Conservation (phyloP, 2,797 vertebrate genomes). For the Ptychobarbus kaznakovi region DNA sequence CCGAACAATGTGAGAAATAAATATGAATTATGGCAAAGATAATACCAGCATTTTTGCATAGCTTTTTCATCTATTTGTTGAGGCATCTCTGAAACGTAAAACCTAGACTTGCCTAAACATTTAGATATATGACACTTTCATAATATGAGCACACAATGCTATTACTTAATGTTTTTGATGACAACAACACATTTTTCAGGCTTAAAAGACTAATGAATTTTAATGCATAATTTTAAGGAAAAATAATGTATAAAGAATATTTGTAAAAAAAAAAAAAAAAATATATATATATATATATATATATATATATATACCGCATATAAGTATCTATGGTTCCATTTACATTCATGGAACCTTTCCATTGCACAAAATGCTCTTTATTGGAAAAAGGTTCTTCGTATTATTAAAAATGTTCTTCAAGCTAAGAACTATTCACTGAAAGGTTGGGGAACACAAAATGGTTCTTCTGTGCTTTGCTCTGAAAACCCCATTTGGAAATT, state of each 20-base stretch:
- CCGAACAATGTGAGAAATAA: constrained; percentile 2
- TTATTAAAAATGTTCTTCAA: not conserved
- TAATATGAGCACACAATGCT: not conserved
- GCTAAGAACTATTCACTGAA: not conserved
- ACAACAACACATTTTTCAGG: not conserved
- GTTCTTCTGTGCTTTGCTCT: not conserved
- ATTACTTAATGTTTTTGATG: not conserved
- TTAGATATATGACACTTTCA: not conserved
- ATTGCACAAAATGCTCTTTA: not conserved
- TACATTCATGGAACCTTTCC: not conserved
- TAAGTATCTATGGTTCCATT: not conserved
- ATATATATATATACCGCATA: no score
- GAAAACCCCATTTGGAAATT: not conserved
- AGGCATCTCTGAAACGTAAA: not conserved
- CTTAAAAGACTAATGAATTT: not conserved
- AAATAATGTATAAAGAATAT: not conserved
- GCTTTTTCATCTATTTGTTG: not conserved
- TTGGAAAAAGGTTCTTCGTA: not conserved
- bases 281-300: no score
- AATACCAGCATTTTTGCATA: constrained; percentile 3
- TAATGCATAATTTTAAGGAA: not conserved
- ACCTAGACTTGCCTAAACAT: not conserved
- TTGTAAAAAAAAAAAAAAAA: not conserved
- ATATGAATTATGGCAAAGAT: not conserved
- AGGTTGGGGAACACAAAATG: not conserved